Base-by-base conservation (phyloP, 2,888 invertebrate genomes). In the Nycteola revayana region DNA sequence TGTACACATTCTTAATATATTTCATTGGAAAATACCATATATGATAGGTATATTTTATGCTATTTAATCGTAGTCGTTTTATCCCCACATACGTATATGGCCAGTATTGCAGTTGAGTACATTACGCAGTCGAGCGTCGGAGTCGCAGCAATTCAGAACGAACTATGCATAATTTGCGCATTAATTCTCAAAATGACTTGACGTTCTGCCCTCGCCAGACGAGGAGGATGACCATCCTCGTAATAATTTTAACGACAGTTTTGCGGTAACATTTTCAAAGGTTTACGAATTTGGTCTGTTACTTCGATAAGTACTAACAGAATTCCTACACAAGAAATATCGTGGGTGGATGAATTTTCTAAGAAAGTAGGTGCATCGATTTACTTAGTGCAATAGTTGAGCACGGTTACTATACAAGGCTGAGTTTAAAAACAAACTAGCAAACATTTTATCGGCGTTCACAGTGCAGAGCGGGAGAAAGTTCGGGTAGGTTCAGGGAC, bases 401-500 rank as follows among this genome's bases (percentile, higher is more conserved):
- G 30, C 20, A 17, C 40, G 9, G 29, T 11, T 24, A 39, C 33
- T 28, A n/a, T n/a, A 14, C 14, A 5, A 5, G 14, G 14, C 32
- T 41, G 30, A 40, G 36, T 58, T 63, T 57, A 58, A 67, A 70
- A 67, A 69, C 65, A 66, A 69, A 69, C 57, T 43, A 60, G 67
- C 55, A 63, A 63, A 59, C 65, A 49, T 48, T 66, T 69, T 66
- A 56, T 53, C 60, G 58, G 52, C 54, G 50, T 54, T 60, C 42
- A 52, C 47, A 51, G 45, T 63, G 63, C 63, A 60, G 50, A 40
- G 51, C 45, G 45, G 60, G 79, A 80, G 84, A 84, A 84, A 84
- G 85, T 84, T 81, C 75, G 76, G 75, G 49, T 78, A 80, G 84
- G 87, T 87, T 88, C 87, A 88, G 82, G 88, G 87, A 74, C 88